Base-by-base conservation (phyloP, 1,140 invertebrate genomes). In the Uloborus diversus region DNA sequence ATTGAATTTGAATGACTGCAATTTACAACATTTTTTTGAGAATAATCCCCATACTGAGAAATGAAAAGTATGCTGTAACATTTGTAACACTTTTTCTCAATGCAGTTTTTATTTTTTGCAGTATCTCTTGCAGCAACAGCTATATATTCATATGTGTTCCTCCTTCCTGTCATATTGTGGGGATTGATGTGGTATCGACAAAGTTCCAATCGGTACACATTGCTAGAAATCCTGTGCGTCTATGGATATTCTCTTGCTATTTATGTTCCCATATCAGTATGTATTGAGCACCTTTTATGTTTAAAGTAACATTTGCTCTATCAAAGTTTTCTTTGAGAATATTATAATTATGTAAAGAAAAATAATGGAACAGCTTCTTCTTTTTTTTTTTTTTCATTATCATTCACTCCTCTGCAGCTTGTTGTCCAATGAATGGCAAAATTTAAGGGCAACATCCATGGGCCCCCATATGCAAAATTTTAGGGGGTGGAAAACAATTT, bases 191-290 rank as follows among this genome's bases (percentile, higher is more conserved):
- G 95, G 87, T 98, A 94, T 91, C 91, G 92, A 37, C 88, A 88
- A 1, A 89, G 88, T 73, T 87, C 90, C 7, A 90, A 91, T 83
- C 89, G 88, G 64, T 89, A 90, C 76, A 91, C 91, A 27, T 91
- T 95, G 83, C 88, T 97, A 79, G 89, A 90, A 83, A 89, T 97
- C 5, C 89, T 98, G 81, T 98, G 96, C 86, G 89, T 98, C 2
- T 99, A 98, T 86, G 97, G 97, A 17, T 99, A 99, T 86, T 97
- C 95, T 0, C 87, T 99, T 49, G 91, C 94, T 35, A 94, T 98
- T 81, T 99, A 96, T 85, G 92, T 99, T 83, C 96, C 96, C 9
- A 92, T 97, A 4, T 94, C 95, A n/a, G 91, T 90, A 76, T 37
- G 66, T 66, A n/a, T 33, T 33, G 9, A 65, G 2, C 1, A 71